Evolutionary conservation across 2,797 vertebrate genomes (phyloP).

Genomic region (Gobio occitaniae): DNA sequence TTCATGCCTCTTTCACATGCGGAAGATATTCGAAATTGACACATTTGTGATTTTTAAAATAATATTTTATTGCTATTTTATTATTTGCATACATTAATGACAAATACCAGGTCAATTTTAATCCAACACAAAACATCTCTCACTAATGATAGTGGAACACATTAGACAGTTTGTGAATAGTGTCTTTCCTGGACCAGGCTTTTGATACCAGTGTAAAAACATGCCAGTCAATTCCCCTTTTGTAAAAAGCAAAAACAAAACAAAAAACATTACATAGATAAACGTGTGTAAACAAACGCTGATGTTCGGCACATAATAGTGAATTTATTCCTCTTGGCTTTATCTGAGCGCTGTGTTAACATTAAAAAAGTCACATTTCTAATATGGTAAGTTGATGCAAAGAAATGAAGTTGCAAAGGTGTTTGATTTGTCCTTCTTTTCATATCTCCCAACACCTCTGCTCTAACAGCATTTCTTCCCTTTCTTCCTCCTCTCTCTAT

Average conservation of each 20-base stretch:
- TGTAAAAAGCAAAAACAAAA: constrained; percentile 54
- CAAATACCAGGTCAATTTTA: constrained; percentile 58
- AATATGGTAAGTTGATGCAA: constrained; percentile 4
- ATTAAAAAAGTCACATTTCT: constrained; percentile 7
- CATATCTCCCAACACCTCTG: neutral
- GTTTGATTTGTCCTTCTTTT: constrained; percentile 22
- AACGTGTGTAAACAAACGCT: constrained; percentile 48
- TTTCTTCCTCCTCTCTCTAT: constrained; percentile 78
- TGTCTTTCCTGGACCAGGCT: constrained; percentile 54
- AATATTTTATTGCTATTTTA: constrained; percentile 59
- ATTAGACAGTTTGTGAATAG: constrained; percentile 64
- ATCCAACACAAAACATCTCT: constrained; percentile 59
- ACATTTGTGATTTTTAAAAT: constrained; percentile 5
- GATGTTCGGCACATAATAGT: constrained; percentile 61
- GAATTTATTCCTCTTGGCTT: constrained; percentile 50
- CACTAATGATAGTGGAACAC: constrained; percentile 47
- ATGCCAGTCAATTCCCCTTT: constrained; percentile 64
- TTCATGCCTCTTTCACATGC: neutral
- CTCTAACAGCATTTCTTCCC: constrained; percentile 81
- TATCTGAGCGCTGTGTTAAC: constrained; percentile 61
- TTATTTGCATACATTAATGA: constrained; percentile 54
- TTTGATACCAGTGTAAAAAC: constrained; percentile 49
- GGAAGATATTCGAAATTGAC: neutral
- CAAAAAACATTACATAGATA: constrained; percentile 31
- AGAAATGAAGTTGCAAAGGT: neutral